Conservation (phyloP, 1,140 invertebrate genomes). For the Zaprionus davidi region DNA sequence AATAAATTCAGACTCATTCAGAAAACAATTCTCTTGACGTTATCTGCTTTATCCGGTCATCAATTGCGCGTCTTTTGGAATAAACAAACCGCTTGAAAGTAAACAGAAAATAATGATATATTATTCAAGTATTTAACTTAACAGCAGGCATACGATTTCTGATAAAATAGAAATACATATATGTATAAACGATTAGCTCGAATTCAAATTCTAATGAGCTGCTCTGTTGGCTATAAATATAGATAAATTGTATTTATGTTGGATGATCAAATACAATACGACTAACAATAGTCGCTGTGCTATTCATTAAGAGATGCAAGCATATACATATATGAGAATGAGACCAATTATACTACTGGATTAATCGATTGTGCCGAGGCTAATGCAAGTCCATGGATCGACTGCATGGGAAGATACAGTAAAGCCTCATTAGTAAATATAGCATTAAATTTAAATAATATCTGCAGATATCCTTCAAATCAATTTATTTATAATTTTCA, state of each 20-base stretch:
- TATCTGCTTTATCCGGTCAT: constrained; percentile 8
- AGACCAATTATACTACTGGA: neutral
- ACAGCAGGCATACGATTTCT: constrained; percentile 32
- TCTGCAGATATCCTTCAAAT: too few relatives aligned
- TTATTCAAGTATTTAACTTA: constrained; percentile 32
- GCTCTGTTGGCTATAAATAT: constrained; percentile 21
- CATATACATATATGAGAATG: neutral
- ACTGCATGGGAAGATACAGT: too few relatives aligned
- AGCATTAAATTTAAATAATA: too few relatives aligned
- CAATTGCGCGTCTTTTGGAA: neutral
- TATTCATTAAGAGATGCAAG: too few relatives aligned
- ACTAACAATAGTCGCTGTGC: neutral
- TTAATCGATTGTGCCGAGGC: constrained; percentile 4
- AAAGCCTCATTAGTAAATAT: too few relatives aligned
- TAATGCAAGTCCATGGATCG: too few relatives aligned
- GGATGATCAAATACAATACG: neutral
- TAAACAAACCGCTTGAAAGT: constrained; percentile 29
- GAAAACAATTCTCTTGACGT: neutral
- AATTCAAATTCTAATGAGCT: constrained; percentile 27
- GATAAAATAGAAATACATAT: constrained; percentile 1
- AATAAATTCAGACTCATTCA: neutral
- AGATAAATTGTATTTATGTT: neutral
- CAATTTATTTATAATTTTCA: too few relatives aligned
- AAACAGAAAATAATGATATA: constrained; percentile 42
- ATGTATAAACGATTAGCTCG: constrained; percentile 13